A percentile compares a stretch with the other conserved stretches of the same genome.
Evolutionary conservation across 2,888 invertebrate genomes (phyloP).

Genomic region (Harpagoxenus sublaevis): DNA sequence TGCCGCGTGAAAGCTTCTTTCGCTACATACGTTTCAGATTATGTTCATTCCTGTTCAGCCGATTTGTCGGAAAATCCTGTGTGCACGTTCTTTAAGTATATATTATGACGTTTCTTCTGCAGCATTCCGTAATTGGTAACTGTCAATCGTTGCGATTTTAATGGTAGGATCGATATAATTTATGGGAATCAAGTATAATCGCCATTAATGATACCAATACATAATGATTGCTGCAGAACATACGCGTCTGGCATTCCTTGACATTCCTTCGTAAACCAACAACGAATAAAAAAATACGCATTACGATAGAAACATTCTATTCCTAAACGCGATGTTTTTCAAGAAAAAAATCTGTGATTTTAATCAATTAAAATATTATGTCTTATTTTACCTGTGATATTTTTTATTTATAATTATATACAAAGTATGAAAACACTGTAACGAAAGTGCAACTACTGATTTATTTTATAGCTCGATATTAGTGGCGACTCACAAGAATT

Average conservation of each 20-base stretch:
- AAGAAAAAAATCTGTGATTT: neutral
- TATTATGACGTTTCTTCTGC: conserved; percentile 10
- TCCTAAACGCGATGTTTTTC: neutral
- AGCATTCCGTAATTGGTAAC: conserved; percentile 50
- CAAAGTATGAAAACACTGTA: neutral
- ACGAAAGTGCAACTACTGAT: conserved; percentile 1
- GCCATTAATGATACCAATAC: conserved; percentile 49
- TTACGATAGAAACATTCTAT: conserved; percentile 16
- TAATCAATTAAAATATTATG: neutral
- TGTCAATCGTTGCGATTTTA: conserved; percentile 65
- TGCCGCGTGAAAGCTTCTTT: conserved; percentile 36
- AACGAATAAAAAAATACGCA: neutral
- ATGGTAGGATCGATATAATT: conserved; percentile 50
- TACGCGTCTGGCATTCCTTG: neutral
- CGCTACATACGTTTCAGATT: conserved; percentile 61
- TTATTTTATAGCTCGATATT: conserved; percentile 54
- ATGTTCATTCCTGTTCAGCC: conserved; percentile 55
- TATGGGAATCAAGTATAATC: conserved; percentile 53
- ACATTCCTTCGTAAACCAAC: conserved; percentile 30
- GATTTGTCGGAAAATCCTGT: conserved; percentile 31
- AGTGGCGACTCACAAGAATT: conserved; percentile 62
- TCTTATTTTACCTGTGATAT: neutral
- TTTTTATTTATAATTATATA: neutral
- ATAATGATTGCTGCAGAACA: conserved; percentile 1
- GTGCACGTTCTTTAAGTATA: conserved; percentile 21